A percentile compares a stretch with the other conserved stretches of the same genome.
Conservation (phyloP, 2,113 vertebrate species). For the Pseudopipra pipra region DNA sequence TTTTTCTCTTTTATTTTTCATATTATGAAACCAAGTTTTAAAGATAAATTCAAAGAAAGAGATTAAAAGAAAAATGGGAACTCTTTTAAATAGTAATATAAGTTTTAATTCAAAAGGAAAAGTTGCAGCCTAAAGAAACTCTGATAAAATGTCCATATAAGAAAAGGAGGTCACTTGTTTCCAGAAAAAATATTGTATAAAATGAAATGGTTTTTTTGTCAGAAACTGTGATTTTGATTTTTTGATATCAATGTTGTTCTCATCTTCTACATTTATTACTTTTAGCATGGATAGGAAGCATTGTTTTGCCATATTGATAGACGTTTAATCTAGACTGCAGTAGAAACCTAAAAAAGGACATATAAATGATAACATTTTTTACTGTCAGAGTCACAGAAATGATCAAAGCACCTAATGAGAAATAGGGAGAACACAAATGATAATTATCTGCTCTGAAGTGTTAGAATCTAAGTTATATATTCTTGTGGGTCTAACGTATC, state of each 20-base stretch:
- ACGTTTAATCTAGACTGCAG: neutral
- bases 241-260: neutral
- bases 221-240: slow-evolving; percentile 3
- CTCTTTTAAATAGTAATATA: neutral
- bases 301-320: neutral
- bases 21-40: neutral
- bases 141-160: neutral
- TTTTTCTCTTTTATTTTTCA: neutral
- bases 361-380: neutral
- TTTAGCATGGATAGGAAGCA: neutral
- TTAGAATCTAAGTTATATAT: neutral
- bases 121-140: neutral
- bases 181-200: neutral
- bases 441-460: neutral
- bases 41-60: neutral
- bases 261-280: neutral
- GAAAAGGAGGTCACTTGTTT: neutral
- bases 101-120: neutral
- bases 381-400: neutral
- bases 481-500: neutral
- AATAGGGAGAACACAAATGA: neutral
- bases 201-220: neutral
- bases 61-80: neutral
- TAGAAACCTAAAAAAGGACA: neutral
- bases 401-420: neutral